A percentile compares a stretch with the other conserved stretches of the same genome.
phyloP scores from a whole-genome alignment of 2,888 invertebrate genomes.

The Aphodius granarius region DNA sequence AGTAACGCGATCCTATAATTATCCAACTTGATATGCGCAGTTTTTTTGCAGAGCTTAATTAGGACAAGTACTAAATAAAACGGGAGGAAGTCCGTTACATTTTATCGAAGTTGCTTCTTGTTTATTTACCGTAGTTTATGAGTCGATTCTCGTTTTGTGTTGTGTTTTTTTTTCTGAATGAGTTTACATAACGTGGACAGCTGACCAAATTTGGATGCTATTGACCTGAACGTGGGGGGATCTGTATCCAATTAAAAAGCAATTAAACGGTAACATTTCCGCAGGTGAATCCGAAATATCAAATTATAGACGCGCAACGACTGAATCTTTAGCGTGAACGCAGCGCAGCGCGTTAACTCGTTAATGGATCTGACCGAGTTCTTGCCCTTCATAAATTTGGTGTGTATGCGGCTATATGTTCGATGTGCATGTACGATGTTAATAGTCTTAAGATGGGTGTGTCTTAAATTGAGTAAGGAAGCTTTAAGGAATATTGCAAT shows the following conservation, averaged over 20 bases:
- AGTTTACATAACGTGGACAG: slow-evolving; percentile 6
- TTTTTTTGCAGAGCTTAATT: background rate
- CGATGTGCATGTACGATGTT: background rate
- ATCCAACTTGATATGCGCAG: background rate
- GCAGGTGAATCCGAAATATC: slow-evolving; percentile 4
- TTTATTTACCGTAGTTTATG: background rate
- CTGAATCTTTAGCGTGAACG: background rate
- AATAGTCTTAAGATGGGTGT: background rate
- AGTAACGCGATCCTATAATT: background rate
- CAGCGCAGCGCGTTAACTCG: background rate
- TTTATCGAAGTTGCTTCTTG: background rate
- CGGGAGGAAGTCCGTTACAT: background rate
- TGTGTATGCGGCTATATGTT: background rate
- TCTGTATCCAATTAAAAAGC: slow-evolving; percentile 11
- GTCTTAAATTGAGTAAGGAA: background rate
- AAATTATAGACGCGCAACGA: background rate
- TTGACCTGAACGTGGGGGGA: background rate
- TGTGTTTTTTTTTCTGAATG: background rate
- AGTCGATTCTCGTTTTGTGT: background rate
- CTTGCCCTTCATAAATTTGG: background rate
- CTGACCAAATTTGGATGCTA: background rate
- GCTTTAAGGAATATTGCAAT: background rate
- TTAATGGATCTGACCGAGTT: slow-evolving; percentile 2
- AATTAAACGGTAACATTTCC: slow-evolving; percentile 14
- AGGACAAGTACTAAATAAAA: background rate